Conservation (phyloP, 37 sponge, comb jelly and placozoan genomes). For the Amphimedon queenslandica region DNA sequence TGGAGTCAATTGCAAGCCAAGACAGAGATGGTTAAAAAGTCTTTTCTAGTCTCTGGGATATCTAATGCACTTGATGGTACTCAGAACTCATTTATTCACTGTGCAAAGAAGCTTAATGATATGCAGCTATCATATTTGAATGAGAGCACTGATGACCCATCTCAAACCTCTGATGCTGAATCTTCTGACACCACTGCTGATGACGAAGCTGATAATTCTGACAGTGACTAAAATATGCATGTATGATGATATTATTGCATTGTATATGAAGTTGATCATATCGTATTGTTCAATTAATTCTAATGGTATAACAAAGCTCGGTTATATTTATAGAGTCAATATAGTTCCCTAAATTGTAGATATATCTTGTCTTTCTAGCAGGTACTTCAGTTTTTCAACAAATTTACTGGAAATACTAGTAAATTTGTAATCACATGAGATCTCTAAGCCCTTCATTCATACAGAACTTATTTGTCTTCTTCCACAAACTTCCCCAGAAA, state of each 20-base stretch:
- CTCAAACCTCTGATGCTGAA: not conserved
- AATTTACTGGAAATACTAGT: not conserved
- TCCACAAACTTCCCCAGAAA: conserved; percentile 9
- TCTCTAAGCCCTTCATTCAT: conserved; percentile 1
- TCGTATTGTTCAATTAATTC: too few relatives aligned
- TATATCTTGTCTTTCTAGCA: not conserved
- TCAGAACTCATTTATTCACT: conserved; percentile 4
- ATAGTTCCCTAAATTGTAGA: not conserved
- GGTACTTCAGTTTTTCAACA: not conserved
- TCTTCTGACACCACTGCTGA: not conserved
- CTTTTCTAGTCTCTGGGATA: conserved; percentile 31
- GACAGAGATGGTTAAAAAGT: conserved; percentile 23
- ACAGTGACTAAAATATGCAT: too few relatives aligned
- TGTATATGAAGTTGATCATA: too few relatives aligned
- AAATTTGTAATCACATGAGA: not conserved
- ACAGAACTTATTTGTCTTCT: conserved; percentile 3
- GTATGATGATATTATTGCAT: too few relatives aligned
- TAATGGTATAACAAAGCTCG: too few relatives aligned
- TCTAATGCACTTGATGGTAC: conserved; percentile 20
- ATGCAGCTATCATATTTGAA: not conserved
- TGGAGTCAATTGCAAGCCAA: not conserved
- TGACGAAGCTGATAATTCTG: not conserved
- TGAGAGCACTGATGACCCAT: conserved; percentile 3
- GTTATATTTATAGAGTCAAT: not conserved
- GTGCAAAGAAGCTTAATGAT: conserved; percentile 15